These are phyloP conservation scores for Heteromurus nitidus DNA, from an alignment of 2,888 invertebrate genomes.

Conservation along the genomic window DNA sequence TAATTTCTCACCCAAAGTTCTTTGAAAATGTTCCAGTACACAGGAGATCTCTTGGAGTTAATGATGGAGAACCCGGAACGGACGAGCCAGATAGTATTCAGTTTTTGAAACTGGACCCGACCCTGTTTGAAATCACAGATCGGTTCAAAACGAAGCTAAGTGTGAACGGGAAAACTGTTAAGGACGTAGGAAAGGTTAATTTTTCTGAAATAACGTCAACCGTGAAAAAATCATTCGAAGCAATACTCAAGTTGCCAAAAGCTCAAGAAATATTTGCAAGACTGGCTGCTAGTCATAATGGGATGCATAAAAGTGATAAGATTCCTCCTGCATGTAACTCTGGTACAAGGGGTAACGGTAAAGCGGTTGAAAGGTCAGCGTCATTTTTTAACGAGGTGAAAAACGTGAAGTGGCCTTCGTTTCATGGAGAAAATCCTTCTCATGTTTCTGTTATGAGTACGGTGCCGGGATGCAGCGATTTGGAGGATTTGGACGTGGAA, in stretches of 20 bases:
- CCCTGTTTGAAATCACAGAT: constrained; percentile 77
- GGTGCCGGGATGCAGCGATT: constrained; percentile 77
- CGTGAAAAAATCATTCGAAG: constrained; percentile 29
- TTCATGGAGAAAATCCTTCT: constrained; percentile 79
- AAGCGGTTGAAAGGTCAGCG: constrained; percentile 75
- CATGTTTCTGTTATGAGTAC: constrained; percentile 55
- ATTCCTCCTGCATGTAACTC: neutral
- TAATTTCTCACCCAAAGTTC: constrained; percentile 68
- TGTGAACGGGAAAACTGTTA: constrained; percentile 72
- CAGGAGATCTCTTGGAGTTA: neutral
- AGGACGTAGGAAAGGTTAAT: neutral
- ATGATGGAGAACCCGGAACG: neutral
- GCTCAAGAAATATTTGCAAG: neutral
- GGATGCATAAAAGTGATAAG: neutral
- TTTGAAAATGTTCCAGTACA: constrained; percentile 57
- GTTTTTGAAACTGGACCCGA: constrained; percentile 75
- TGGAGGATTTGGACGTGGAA: constrained; percentile 74
- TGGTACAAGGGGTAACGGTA: constrained; percentile 75
- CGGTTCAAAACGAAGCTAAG: constrained; percentile 74
- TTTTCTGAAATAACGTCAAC: constrained; percentile 21
- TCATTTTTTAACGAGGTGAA: constrained; percentile 76
- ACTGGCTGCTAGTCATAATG: neutral
- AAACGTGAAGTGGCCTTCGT: constrained; percentile 74
- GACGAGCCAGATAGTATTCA: neutral
- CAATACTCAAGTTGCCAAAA: constrained; percentile 23